These are phyloP conservation scores for Cervus canadensis DNA, from an alignment of 2,113 vertebrate species.

Conservation along the genomic window DNA sequence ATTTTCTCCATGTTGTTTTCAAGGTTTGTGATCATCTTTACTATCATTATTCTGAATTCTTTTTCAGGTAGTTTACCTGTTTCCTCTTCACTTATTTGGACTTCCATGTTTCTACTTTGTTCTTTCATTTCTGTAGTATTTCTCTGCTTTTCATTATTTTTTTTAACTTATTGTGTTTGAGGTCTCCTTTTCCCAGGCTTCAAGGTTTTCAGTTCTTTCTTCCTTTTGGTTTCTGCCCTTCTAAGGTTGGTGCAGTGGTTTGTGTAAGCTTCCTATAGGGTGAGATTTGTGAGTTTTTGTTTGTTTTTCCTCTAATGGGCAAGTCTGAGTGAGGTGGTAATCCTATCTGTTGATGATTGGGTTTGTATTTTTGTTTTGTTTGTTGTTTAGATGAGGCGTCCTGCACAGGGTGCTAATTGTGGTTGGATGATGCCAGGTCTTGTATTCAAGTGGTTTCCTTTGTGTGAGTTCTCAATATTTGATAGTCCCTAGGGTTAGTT, in stretches of 20 bases:
- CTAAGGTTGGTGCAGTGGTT: not conserved
- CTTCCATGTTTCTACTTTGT: not conserved
- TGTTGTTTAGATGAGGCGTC: not conserved
- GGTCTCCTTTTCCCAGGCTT: not conserved
- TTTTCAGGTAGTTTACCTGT: not conserved
- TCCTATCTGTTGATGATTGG: not conserved
- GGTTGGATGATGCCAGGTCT: not conserved
- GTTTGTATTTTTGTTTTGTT: not conserved
- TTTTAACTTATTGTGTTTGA: not conserved
- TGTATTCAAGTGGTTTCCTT: not conserved
- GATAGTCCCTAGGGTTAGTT: not conserved
- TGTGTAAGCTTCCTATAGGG: not conserved
- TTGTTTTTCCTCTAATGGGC: not conserved
- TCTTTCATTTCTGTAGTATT: not conserved
- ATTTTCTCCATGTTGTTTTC: not conserved
- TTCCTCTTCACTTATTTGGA: not conserved
- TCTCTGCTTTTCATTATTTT: not conserved
- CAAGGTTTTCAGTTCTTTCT: not conserved
- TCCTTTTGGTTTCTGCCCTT: not conserved
- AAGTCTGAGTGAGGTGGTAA: not conserved
- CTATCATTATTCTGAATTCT: not conserved
- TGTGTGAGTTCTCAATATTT: not conserved
- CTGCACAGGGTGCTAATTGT: not conserved
- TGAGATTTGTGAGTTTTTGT: not conserved
- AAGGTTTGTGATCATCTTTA: not conserved